Evolutionary conservation across 2,113 vertebrate species (phyloP), one percentile per base, ranked within the genome.

Genomic region (Albula goreensis): DNA sequence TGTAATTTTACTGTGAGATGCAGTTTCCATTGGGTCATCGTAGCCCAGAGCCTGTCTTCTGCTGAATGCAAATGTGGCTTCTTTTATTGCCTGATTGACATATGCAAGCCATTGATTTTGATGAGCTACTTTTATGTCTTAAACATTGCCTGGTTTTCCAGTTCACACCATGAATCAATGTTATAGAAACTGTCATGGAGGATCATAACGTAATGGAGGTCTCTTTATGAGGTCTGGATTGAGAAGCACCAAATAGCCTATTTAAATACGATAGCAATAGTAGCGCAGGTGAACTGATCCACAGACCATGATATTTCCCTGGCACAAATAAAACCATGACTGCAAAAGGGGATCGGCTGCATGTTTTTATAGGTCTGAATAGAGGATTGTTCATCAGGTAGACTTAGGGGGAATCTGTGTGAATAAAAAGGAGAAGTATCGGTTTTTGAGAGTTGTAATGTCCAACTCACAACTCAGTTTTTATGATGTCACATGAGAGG

Each of bases 1-100:
- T 41, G 88, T 89, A 53, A 94, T 94, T 95, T 95, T 91, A 77
- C 86, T 94, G 86, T 89, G 89, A 95, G 94, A 95, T 92, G 50
- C 25, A 86, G 89, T 93, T 94, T 92, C 92, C 91, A 87, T 89
- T 83, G 31, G 52, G 77, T 83, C 41, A 78, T 9, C 51, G 80
- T 22, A 79, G 41, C 78, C 78, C 22, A 19, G 12, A 48, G 48
- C 13, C 4, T 0, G 31, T 9, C n/a, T 8, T 74, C n/a, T 74
- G 70, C 9, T 9, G 52, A 83, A 25, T 70, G 2, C 50, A 60
- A 82, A 17, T 78, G 52, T 74, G n/a, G 70, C 31, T 74, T 74
- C 17, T 9, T 11, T 22, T 74, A 11, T 74, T 74, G 5, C 4
- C 70, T 31, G 70, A 22, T 74, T 74, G n/a, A 31, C 70, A 74